These are phyloP conservation scores for Diphyllodes magnificus DNA, from an alignment of 2,113 vertebrate species.

Conservation along the genomic window DNA sequence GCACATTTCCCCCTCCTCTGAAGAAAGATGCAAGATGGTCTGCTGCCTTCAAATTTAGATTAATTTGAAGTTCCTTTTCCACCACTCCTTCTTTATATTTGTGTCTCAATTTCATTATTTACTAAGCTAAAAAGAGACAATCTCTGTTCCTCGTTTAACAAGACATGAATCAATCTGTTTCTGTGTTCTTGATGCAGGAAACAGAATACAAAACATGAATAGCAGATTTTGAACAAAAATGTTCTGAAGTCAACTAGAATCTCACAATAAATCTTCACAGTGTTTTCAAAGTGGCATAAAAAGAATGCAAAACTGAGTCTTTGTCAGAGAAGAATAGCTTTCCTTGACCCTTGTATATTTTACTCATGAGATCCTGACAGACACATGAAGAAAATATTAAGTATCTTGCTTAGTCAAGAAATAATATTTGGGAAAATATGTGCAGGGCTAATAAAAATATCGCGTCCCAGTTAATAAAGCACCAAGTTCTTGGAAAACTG, in stretches of 20 bases:
- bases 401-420: neutral
- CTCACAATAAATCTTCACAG: neutral
- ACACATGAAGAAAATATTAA: neutral
- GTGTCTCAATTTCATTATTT: neutral
- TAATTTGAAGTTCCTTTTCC: neutral
- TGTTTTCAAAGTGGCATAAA: neutral
- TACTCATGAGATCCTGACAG: neutral
- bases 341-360: neutral
- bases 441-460: neutral
- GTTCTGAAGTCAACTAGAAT: neutral
- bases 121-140: neutral
- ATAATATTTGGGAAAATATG: neutral
- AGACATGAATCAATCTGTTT: neutral
- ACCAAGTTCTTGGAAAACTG: neutral
- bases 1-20: neutral
- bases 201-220: neutral
- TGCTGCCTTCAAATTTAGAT: neutral
- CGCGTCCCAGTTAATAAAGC: neutral
- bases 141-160: neutral
- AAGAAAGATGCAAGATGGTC: neutral
- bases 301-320: neutral
- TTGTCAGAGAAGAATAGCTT: neutral
- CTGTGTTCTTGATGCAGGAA: neutral
- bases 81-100: neutral
- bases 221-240: neutral